Evolutionary conservation across 2,113 vertebrate genomes (phyloP), one percentile per base, ranked within the genome.

Genomic region (Sander lucioperca): DNA sequence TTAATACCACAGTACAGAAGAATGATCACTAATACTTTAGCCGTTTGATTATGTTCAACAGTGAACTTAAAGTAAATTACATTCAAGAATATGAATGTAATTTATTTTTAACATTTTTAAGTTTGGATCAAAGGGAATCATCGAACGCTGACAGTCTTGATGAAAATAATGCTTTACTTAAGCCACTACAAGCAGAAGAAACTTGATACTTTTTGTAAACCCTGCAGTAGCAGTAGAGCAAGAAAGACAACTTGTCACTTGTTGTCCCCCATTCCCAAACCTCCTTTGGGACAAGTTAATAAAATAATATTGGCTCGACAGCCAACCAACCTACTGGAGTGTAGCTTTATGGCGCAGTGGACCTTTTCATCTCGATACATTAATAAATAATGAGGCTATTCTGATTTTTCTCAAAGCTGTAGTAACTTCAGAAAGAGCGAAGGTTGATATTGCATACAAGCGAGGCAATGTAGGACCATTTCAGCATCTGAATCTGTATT

Each of bases 261-360:
- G 25, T 36, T 62, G n/a, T 64, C 12, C 58, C 47, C 19, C 8
- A 25, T 70, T 82, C 58, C 43, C 27, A 71, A 51, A 59, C n/a
- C 68, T 71, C 23, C 50, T 51, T 58, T 65, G 13, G 69, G 43
- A 39, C 11, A 30, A 36, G 19, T 36, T 63, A 47, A 56, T 25
- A 18, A 56, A 81, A 27, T 53, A 33, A 67, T 53, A 43, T 45
- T 30, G 50, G 25, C 47, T 76, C 27, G 1, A 27, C 13, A 21
- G 47, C 18, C 13, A 66, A 12, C 18, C 23, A 48, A 33, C 47
- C 23, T 19, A 53, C 23, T 68, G 47, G 23, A 69, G 19, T 1
- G 1, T 14, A 10, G 66, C 33, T 23, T 33, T 43, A 8, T 39
- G 6, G 5, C 16, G 43, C 25, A 63, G 47, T 43, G 15, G 57